Conservation (phyloP, 2,113 vertebrate genomes). For the Emberiza fucata region DNA sequence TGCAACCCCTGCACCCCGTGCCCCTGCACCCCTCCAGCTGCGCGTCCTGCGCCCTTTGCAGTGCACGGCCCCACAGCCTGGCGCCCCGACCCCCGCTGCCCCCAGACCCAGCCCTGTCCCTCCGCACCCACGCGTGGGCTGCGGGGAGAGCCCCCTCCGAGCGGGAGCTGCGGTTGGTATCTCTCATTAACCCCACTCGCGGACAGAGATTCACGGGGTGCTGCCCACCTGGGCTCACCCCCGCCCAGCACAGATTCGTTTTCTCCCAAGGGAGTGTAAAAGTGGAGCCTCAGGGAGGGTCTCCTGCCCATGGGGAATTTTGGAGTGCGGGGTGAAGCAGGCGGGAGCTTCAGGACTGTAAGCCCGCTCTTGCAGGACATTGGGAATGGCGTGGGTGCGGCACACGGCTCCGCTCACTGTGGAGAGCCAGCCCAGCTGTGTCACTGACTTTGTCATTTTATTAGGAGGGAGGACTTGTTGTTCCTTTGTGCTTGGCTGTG, state of each 20-base stretch:
- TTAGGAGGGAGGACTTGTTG: background rate
- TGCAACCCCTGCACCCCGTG: background rate
- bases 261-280: background rate
- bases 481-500: slow-evolving; percentile 20
- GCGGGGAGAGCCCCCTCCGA: accelerated
- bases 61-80: no score
- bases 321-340: background rate
- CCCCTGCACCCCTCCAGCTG: background rate
- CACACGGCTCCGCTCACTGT: accelerated
- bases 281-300: background rate
- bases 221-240: background rate
- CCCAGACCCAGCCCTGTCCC: accelerated
- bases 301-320: background rate
- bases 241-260: accelerated
- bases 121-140: background rate
- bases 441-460: slow-evolving; percentile 18
- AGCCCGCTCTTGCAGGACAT: background rate
- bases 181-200: background rate
- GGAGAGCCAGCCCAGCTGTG: background rate
- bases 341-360: background rate
- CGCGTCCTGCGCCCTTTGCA: background rate
- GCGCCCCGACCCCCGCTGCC: no score
- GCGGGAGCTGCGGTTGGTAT: background rate
- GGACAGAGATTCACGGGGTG: background rate
- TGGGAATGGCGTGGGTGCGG: background rate